phyloP scores from a whole-genome alignment of 1,140 invertebrate species.

The Anastrepha ludens region DNA sequence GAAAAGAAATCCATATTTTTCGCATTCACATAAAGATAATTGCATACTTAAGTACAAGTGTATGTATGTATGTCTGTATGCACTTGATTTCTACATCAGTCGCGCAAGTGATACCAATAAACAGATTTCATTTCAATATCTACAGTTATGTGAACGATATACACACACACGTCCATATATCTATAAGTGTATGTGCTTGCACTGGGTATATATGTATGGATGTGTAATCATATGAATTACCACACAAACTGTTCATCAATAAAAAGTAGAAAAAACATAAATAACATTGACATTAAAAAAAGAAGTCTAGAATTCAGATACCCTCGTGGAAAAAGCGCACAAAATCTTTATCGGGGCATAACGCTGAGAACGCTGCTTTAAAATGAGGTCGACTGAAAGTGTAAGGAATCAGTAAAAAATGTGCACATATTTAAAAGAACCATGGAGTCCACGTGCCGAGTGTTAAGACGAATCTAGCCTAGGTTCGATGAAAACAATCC shows the following conservation, averaged over 20 bases:
- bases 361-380: too few species aligned
- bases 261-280: background rate
- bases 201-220: background rate
- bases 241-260: background rate
- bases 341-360: too few species aligned
- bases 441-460: too few species aligned
- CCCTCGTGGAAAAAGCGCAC: background rate
- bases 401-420: too few species aligned
- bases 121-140: conserved; percentile 28
- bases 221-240: background rate
- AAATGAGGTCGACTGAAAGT: too few species aligned
- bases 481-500: too few species aligned
- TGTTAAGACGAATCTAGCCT: too few species aligned
- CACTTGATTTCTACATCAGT: background rate
- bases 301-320: background rate
- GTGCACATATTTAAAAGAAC: too few species aligned
- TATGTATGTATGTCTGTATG: background rate
- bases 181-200: background rate
- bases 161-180: background rate
- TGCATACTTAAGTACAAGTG: background rate
- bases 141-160: background rate
- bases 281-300: conserved; percentile 26
- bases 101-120: background rate
- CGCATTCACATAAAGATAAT: background rate
- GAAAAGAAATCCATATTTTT: background rate